Percentiles rank a stretch among this genome's conserved stretches.
These are phyloP conservation scores for Centropristis striata DNA, from an alignment of 2,113 vertebrate species.

Conservation along the genomic window DNA sequence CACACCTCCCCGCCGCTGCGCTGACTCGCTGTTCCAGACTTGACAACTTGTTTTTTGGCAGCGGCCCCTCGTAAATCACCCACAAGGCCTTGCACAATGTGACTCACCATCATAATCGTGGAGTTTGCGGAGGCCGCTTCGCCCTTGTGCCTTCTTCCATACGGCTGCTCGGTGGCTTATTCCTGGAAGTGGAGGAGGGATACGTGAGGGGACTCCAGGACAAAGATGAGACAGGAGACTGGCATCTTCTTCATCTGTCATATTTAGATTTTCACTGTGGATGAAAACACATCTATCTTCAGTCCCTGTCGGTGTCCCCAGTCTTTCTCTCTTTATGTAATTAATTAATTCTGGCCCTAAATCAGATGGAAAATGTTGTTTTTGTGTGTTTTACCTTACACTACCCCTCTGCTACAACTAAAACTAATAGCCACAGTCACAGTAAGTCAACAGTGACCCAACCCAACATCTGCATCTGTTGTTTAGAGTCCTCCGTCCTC, in stretches of 20 bases:
- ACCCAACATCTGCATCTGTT: slow-evolving; percentile 52
- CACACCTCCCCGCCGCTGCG: slow-evolving; percentile 64
- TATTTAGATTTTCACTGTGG: not conserved
- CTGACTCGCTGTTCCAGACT: slow-evolving; percentile 79
- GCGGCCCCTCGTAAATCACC: slow-evolving; percentile 75
- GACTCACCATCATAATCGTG: slow-evolving; percentile 65
- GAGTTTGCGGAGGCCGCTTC: slow-evolving; percentile 57
- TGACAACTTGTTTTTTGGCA: slow-evolving; percentile 80
- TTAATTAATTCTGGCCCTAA: not conserved
- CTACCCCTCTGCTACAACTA: not conserved
- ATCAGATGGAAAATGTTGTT: not conserved
- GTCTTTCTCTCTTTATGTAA: not conserved
- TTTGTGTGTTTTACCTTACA: not conserved
- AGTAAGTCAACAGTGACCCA: slow-evolving; percentile 4
- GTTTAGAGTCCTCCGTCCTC: slow-evolving; percentile 49
- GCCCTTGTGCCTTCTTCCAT: slow-evolving; percentile 32
- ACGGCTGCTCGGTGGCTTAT: slow-evolving; percentile 28
- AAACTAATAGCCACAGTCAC: not conserved
- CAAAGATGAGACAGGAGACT: not conserved
- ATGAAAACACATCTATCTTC: not conserved
- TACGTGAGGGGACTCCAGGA: slow-evolving; percentile 37
- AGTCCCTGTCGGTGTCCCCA: not conserved
- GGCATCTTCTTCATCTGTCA: slow-evolving; percentile 3
- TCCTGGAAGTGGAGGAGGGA: slow-evolving; percentile 67
- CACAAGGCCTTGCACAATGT: slow-evolving; percentile 56